Evolutionary conservation across 1,140 invertebrate genomes (phyloP).

Genomic region (Marisa cornuarietis): DNA sequence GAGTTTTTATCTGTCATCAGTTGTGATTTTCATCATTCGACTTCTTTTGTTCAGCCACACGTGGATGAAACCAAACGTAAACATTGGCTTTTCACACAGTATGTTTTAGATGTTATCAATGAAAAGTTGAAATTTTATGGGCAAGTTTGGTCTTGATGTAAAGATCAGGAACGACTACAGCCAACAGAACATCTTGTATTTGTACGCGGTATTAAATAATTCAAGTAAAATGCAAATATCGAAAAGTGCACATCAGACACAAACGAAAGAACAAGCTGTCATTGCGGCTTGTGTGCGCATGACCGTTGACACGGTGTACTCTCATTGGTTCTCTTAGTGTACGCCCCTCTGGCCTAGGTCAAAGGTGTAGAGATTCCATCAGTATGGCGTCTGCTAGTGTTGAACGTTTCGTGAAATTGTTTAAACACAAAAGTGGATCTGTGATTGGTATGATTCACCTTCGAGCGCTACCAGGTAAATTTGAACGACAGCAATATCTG

Average conservation of each 20-base stretch:
- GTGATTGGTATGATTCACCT: constrained; percentile 84
- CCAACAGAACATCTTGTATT: not conserved
- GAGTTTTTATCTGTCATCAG: too few species aligned
- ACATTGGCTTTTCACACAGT: too few species aligned
- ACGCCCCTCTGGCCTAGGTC: constrained; percentile 22
- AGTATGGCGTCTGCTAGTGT: constrained; percentile 33
- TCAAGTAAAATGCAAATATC: constrained; percentile 26
- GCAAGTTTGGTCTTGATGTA: constrained; percentile 9
- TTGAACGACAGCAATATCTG: not conserved
- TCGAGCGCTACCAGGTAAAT: constrained; percentile 74
- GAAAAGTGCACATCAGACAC: constrained; percentile 3
- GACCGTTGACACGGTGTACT: not conserved
- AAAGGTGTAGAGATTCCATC: not conserved
- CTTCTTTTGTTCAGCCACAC: too few species aligned
- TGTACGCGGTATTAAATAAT: constrained; percentile 42
- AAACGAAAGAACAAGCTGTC: constrained; percentile 11
- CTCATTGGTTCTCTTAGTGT: constrained; percentile 37
- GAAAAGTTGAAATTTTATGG: too few species aligned
- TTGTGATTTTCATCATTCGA: too few species aligned
- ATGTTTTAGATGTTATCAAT: too few species aligned
- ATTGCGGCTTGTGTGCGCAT: constrained; percentile 26
- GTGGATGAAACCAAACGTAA: too few species aligned
- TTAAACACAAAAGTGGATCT: constrained; percentile 44
- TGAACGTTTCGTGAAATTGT: constrained; percentile 39
- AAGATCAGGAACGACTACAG: not conserved